Evolutionary conservation across 2,888 invertebrate genomes (phyloP), one percentile per base, ranked within the genome.

Genomic region (Meteorus colon): DNA sequence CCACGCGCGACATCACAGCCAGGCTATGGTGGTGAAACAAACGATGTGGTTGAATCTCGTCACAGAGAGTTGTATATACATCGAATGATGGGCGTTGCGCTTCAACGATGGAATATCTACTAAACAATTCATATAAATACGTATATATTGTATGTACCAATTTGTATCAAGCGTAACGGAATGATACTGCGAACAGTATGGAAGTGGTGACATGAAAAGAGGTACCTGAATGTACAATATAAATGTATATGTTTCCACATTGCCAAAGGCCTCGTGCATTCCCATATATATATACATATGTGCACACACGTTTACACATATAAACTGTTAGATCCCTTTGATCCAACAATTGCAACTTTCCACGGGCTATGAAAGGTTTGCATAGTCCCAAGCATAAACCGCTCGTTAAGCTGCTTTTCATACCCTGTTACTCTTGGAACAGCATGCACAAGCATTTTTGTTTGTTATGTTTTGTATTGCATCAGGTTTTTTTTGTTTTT

Each of bases 41-140:
- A 80, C 77, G 77, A 78, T 79, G 80, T 73, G 80, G 80, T 80
- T 63, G 51, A 67, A 76, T 78, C 77, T 76, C 68, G 79, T 79
- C 79, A 73, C 68, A 74, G 72, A 73, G 68, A 67, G 34, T 63
- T 51, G 51, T 55, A 48, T n/a, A n/a, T 48, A 48, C 14, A n/a
- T 16, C 65, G 66, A 75, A 66, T 68, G 60, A 59, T 37, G 65
- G 63, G 63, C 31, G 65, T 51, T 63, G 14, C 29, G 48, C 51
- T 31, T 68, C 51, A 62, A 24, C 71, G 45, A 62, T 63, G n/a
- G 55, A 51, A 55, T 66, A 59, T 60, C 73, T 34, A 55, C 31
- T 73, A 27, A 45, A 34, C 60, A 19, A 55, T 55, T 55, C 27
- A 60, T 24, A 24, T 60, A 19, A 19, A 19, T n/a, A 55, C 10